phyloP scores from a whole-genome alignment of 1,140 invertebrate genomes.

The Mactra quadrangularis region DNA sequence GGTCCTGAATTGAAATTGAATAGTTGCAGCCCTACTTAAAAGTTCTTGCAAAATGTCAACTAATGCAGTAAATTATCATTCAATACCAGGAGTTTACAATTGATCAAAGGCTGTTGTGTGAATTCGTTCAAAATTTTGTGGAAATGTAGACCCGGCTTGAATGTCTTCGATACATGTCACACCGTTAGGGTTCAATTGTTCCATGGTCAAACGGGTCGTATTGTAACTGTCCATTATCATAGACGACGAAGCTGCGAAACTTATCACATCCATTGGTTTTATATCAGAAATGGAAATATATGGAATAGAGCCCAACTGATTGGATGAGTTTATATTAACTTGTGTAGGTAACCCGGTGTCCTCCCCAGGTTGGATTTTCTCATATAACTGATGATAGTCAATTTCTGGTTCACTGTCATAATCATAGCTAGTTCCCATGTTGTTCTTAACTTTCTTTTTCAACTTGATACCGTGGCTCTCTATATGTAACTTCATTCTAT shows the following conservation, averaged over 20 bases:
- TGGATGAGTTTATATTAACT: not conserved
- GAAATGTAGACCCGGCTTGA: not conserved
- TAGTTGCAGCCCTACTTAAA: no score
- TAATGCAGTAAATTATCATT: no score
- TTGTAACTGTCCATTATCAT: conserved; percentile 46
- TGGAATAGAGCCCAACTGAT: conserved; percentile 1
- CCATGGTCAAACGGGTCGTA: conserved; percentile 15
- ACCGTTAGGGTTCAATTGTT: conserved; percentile 14
- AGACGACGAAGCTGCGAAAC: conserved; percentile 38
- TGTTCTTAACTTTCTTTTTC: conserved; percentile 42
- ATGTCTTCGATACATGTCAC: conserved; percentile 35
- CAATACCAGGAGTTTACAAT: no score
- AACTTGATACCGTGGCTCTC: conserved; percentile 59
- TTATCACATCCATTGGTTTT: conserved; percentile 52
- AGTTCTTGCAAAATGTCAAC: no score
- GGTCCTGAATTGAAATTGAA: no score
- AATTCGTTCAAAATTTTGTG: conserved; percentile 34
- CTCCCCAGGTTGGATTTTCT: conserved; percentile 22
- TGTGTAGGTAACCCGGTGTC: conserved; percentile 3
- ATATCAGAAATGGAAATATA: conserved; percentile 37
- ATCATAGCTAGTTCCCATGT: conserved; percentile 18
- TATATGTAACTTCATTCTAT: conserved; percentile 74
- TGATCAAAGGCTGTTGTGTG: conserved; percentile 39
- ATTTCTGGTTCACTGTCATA: conserved; percentile 41
- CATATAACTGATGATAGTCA: conserved; percentile 57